Evolutionary conservation across 2,797 vertebrate genomes (phyloP).

Genomic region (Acanthis flammea): DNA sequence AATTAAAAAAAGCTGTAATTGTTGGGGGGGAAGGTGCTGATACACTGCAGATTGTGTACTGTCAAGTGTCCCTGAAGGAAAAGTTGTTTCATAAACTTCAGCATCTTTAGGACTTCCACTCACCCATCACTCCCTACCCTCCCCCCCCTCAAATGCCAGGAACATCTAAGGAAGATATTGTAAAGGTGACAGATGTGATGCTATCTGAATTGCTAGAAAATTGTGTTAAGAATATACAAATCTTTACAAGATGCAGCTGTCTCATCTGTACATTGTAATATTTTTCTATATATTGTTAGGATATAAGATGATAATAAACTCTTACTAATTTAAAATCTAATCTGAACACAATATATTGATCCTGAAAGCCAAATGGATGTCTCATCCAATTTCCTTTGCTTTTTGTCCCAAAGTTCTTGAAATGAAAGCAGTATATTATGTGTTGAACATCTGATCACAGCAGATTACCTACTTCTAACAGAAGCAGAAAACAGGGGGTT

Average conservation of each 20-base stretch:
- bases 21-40: neutral
- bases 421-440: neutral
- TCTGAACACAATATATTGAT: neutral
- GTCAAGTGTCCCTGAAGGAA: neutral
- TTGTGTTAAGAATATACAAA: neutral
- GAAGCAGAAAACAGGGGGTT: neutral
- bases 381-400: neutral
- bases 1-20: neutral
- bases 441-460: neutral
- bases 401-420: neutral
- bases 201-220: neutral
- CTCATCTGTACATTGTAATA: neutral
- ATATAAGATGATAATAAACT: neutral
- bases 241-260: neutral
- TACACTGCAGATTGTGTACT: neutral
- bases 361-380: neutral
- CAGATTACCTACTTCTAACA: neutral
- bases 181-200: neutral
- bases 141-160: neutral
- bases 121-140: too few species aligned
- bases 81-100: neutral
- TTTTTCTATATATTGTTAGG: neutral
- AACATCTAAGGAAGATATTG: neutral
- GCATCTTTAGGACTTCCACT: neutral
- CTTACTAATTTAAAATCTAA: slow-evolving; percentile 1